phyloP scores from a whole-genome alignment of 2,888 invertebrate genomes.

The Leuctra nigra region DNA sequence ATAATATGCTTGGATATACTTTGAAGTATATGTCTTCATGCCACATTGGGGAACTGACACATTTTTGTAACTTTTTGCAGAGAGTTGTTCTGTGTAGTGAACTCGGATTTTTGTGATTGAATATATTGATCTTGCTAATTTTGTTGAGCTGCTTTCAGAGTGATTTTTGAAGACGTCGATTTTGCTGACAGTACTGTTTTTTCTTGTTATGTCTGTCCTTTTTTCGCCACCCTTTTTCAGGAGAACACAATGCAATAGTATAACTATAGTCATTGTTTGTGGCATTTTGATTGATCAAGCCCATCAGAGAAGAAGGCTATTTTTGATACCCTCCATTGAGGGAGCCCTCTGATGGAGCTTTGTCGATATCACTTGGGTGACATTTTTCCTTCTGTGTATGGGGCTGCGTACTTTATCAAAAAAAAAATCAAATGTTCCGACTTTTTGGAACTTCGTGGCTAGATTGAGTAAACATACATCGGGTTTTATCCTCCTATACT shows the following conservation, averaged over 20 bases:
- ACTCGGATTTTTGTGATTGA: conserved; percentile 17
- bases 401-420: conserved; percentile 61
- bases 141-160: conserved; percentile 29
- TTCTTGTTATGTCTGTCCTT: conserved; percentile 27
- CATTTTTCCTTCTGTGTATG: conserved; percentile 83
- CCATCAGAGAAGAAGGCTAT: conserved; percentile 25
- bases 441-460: conserved; percentile 26
- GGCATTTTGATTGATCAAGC: conserved; percentile 40
- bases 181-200: conserved; percentile 29
- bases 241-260: conserved; percentile 35
- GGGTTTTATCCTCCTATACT: conserved; percentile 26
- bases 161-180: conserved; percentile 29
- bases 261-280: conserved; percentile 30
- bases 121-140: conserved; percentile 28
- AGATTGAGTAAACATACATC: conserved; percentile 12
- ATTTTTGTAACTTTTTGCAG: conserved; percentile 27
- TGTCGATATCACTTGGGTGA: conserved; percentile 49
- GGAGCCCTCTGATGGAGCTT: conserved; percentile 28
- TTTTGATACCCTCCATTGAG: conserved; percentile 38
- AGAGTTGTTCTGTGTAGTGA: conserved; percentile 24
- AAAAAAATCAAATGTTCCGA: conserved; percentile 23
- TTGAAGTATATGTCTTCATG: conserved; percentile 30
- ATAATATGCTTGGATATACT: conserved; percentile 31
- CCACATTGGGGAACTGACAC: conserved; percentile 22
- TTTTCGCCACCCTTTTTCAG: conserved; percentile 37